Base-by-base conservation (phyloP, 2,113 vertebrate genomes). In the Epinephelus moara region DNA sequence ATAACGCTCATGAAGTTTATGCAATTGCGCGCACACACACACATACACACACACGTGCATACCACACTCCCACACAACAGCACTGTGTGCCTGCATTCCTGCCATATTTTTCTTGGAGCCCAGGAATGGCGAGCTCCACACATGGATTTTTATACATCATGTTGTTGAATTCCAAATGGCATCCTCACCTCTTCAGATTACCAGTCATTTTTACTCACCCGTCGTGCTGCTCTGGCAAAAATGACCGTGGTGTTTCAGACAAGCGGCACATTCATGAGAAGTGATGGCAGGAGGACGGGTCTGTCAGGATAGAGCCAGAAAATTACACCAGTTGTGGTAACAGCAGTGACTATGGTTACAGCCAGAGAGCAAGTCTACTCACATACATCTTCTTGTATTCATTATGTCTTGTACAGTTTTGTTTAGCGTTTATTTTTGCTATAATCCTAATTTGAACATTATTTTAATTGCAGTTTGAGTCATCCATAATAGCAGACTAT, bases 81-180 rank as follows among this genome's bases (percentile, higher is more conserved):
- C 66, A 12, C 70, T 18, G 71, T 61, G 60, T 37, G 62, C 15
- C 82, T 56, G 63, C 85, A 84, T 85, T 87, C 81, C 67, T 85
- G 66, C 23, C 70, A 63, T 90, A 63, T 88, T 83, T 89, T 76
- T 75, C 80, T 69, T 72, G 70, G 84, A 74, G 80, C 11, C 30
- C n/a, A 18, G 52, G 78, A 80, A 81, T 56, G 78, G 73, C 14
- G 4, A 19, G 72, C 64, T 80, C 7, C 66, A 75, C 68, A 4
- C 9, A 4, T 66, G 57, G 40, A 70, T 77, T 59, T 77, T 75
- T 71, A 61, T 55, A 50, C 50, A 66, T 69, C 45, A 4, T 25
- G 70, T 82, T 74, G 40, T 66, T 83, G 75, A 82, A 23, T 77
- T 82, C 76, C 75, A 74, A 80, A 79, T 27, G 61, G 76, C 68